Evolutionary conservation across 2,888 invertebrate genomes (phyloP).

Genomic region (Rotaria magnacalcarata): DNA sequence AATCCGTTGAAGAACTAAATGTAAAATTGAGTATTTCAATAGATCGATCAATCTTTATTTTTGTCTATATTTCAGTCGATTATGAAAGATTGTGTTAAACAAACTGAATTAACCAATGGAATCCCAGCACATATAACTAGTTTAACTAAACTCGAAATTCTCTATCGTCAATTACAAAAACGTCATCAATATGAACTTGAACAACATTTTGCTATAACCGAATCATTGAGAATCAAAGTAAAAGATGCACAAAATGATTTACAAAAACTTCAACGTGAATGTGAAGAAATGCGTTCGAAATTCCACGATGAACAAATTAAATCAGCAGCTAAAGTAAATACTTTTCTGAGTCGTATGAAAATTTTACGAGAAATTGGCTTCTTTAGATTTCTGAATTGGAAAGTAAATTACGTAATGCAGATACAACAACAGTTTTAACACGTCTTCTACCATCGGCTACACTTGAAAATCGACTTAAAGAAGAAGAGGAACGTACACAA

Average conservation of each 20-base stretch:
- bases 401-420: constrained; percentile 25
- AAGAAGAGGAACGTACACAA: constrained; percentile 28
- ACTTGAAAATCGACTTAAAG: constrained; percentile 24
- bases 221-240: constrained; percentile 16
- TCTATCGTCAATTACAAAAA: constrained; percentile 27
- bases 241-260: constrained; percentile 22
- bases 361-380: not conserved
- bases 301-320: not conserved
- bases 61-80: not conserved
- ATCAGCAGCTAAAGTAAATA: constrained; percentile 4
- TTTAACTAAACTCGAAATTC: constrained; percentile 29
- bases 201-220: not conserved
- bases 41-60: too few relatives aligned
- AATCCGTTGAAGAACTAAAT: constrained; percentile 32
- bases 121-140: not conserved
- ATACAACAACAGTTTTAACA: constrained; percentile 13
- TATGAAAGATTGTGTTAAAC: constrained; percentile 33
- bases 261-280: not conserved
- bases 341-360: not conserved
- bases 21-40: not conserved
- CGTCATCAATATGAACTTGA: constrained; percentile 21
- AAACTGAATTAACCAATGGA: not conserved
- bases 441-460: constrained; percentile 8
- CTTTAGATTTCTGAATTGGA: not conserved
- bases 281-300: not conserved